phyloP scores from a whole-genome alignment of 2,797 vertebrate genomes.

The Choloepus didactylus region DNA sequence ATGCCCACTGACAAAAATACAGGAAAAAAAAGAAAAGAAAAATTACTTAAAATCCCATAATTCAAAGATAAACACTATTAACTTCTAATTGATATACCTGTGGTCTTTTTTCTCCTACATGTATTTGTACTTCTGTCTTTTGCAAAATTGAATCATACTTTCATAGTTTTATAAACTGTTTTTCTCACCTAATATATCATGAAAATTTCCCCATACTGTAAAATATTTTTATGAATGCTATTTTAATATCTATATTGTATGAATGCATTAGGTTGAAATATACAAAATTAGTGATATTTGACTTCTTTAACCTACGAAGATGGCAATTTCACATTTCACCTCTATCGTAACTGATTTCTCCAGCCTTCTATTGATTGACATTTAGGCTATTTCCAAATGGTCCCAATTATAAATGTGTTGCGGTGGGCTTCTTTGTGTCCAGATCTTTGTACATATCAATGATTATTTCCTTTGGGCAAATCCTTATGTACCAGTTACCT shows the following conservation, averaged over 20 bases:
- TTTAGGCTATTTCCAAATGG: conserved; percentile 57
- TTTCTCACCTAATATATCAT: not conserved
- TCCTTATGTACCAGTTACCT: not conserved
- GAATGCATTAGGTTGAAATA: not conserved
- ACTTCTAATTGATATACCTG: not conserved
- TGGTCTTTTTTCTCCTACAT: not conserved
- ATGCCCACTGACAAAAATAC: not conserved
- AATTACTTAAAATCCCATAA: not conserved
- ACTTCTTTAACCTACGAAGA: conserved; percentile 32
- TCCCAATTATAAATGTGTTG: conserved; percentile 5
- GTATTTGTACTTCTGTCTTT: not conserved
- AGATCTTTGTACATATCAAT: not conserved
- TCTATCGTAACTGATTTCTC: conserved; percentile 47
- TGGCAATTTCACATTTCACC: not conserved
- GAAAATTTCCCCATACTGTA: not conserved
- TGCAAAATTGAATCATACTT: not conserved
- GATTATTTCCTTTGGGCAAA: not conserved
- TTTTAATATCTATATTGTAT: not conserved
- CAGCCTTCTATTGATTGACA: conserved; percentile 45
- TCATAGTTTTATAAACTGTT: not conserved
- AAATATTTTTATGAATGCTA: not conserved
- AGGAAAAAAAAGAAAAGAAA: not conserved
- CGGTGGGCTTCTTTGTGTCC: not conserved
- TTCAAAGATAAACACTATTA: conserved; percentile 1
- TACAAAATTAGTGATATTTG: conserved; percentile 44